Evolutionary conservation across 23 tunicate genomes (phyloP).

Genomic region (Phallusia fumigata): DNA sequence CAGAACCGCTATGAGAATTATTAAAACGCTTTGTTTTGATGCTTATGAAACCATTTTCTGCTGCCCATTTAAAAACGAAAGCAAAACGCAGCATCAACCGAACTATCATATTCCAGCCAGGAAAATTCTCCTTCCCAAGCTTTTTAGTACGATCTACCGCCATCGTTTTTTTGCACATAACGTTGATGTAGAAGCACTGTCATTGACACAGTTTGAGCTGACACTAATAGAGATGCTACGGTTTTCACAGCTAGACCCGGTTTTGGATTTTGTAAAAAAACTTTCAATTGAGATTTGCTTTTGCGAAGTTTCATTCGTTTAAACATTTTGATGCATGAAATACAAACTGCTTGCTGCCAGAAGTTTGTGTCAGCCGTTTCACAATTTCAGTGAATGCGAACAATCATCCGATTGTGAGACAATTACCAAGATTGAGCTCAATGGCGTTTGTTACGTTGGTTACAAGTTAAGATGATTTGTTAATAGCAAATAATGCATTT

Average conservation of each 20-base stretch:
- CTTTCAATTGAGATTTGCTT: neutral
- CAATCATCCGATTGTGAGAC: neutral
- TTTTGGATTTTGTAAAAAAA: neutral
- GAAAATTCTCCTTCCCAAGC: constrained; percentile 4
- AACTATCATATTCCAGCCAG: constrained; percentile 4
- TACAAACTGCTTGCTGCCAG: neutral
- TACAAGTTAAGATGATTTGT: too few relatives aligned
- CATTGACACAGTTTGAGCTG: neutral
- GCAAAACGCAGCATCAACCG: constrained; percentile 10
- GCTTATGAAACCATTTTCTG: constrained; percentile 2
- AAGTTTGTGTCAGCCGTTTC: neutral
- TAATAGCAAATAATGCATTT: too few relatives aligned
- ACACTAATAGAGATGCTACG: neutral
- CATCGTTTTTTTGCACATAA: neutral
- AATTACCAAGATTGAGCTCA: neutral
- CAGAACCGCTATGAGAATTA: constrained; percentile 7
- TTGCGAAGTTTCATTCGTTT: neutral
- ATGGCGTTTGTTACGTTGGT: neutral
- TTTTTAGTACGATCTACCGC: constrained; percentile 9
- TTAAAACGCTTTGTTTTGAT: neutral
- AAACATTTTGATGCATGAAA: neutral
- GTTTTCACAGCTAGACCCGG: neutral
- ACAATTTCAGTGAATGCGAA: neutral
- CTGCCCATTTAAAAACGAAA: constrained; percentile 13
- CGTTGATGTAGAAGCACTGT: constrained; percentile 7